phyloP scores from a whole-genome alignment of 2,888 invertebrate species.

The Acleris cristana region DNA sequence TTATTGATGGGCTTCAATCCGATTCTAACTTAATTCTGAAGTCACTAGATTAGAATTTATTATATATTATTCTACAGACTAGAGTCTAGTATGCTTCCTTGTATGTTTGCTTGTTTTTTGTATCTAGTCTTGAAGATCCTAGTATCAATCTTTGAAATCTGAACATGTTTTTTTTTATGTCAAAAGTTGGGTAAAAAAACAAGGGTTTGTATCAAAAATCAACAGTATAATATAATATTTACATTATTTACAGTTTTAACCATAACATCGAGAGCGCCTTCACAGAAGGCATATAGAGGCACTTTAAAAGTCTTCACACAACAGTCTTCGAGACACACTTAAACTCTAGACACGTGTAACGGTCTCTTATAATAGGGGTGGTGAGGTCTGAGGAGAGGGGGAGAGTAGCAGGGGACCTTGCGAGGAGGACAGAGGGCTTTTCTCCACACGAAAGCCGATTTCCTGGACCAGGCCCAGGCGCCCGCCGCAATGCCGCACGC shows the following conservation, averaged over 20 bases:
- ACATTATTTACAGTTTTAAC: slow-evolving; percentile 76
- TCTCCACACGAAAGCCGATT: slow-evolving; percentile 85
- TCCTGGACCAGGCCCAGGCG: slow-evolving; percentile 87
- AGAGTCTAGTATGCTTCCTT: too few species aligned
- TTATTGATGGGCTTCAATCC: too few species aligned
- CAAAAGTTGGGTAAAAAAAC: slow-evolving; percentile 45
- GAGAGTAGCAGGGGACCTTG: slow-evolving; percentile 66
- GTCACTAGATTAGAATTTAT: too few species aligned
- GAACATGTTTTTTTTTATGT: neutral
- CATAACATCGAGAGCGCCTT: slow-evolving; percentile 69
- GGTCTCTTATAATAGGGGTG: slow-evolving; percentile 75
- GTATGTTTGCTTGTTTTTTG: too few species aligned
- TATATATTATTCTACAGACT: too few species aligned
- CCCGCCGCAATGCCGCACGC: slow-evolving; percentile 86
- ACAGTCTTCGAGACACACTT: slow-evolving; percentile 41
- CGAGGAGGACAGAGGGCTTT: slow-evolving; percentile 77
- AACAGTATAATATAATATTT: slow-evolving; percentile 73
- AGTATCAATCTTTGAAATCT: too few species aligned
- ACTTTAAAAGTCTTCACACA: slow-evolving; percentile 45
- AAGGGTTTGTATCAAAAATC: slow-evolving; percentile 60
- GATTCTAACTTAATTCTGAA: too few species aligned
- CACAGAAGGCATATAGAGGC: slow-evolving; percentile 75
- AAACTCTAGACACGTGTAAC: slow-evolving; percentile 74
- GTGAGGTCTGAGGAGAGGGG: slow-evolving; percentile 66
- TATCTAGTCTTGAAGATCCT: too few species aligned